These are phyloP conservation scores for Anagyrus pseudococci DNA, from an alignment of 2,888 invertebrate genomes.

Conservation along the genomic window DNA sequence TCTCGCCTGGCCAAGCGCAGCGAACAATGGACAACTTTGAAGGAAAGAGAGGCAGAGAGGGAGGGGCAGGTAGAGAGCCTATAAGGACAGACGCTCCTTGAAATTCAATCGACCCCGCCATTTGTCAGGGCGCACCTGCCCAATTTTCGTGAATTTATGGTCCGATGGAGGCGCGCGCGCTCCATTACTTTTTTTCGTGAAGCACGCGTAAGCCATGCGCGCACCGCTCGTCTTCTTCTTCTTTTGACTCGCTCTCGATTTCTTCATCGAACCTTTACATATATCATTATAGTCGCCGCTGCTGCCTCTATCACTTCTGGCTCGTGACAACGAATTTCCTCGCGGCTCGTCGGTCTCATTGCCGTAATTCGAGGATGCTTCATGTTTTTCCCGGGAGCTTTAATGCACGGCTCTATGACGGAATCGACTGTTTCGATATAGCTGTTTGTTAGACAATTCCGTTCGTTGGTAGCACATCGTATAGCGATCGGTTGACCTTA, in stretches of 20 bases:
- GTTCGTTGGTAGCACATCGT: too few relatives aligned
- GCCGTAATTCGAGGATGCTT: too few relatives aligned
- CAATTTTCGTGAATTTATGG: conserved; percentile 37
- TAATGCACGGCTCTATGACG: too few relatives aligned
- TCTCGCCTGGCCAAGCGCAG: conserved; percentile 15
- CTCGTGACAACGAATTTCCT: background rate
- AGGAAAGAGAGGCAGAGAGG: background rate
- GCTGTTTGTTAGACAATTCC: too few relatives aligned
- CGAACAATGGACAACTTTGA: too few relatives aligned
- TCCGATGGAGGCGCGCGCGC: conserved; percentile 11
- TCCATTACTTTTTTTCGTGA: too few relatives aligned
- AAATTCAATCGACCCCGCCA: conserved; percentile 31
- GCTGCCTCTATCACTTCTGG: background rate
- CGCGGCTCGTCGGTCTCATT: too few relatives aligned
- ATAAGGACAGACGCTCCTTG: conserved; percentile 6
- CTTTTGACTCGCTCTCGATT: conserved; percentile 17
- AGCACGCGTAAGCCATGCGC: too few relatives aligned
- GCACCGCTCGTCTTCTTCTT: conserved; percentile 6
- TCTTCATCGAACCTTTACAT: conserved; percentile 22
- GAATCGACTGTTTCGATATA: too few relatives aligned
- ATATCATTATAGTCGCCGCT: background rate
- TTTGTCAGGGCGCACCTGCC: conserved; percentile 38
- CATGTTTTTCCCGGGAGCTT: too few relatives aligned
- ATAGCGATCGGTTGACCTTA: too few relatives aligned
- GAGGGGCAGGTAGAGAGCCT: background rate